Conservation (phyloP, 1,140 invertebrate species). For the Delia radicum region DNA sequence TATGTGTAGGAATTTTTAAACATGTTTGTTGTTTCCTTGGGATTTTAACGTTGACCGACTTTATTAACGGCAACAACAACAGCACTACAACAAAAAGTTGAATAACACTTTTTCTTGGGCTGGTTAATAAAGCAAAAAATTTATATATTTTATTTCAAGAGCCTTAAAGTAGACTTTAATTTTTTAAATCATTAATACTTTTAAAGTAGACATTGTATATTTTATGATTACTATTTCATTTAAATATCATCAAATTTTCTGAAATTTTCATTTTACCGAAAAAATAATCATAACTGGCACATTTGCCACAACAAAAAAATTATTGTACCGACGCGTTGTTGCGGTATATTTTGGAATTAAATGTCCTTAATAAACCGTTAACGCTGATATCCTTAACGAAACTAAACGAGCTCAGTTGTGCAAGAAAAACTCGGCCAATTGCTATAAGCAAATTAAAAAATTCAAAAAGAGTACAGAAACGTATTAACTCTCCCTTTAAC, state of each 20-base stretch:
- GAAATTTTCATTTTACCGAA: not conserved
- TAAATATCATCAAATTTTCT: too few relatives aligned
- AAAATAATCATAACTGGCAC: too few relatives aligned
- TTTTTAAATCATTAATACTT: too few relatives aligned
- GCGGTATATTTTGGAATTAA: not conserved
- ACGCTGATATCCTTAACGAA: slow-evolving; percentile 42
- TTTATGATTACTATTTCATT: not conserved
- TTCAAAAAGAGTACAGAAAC: not conserved
- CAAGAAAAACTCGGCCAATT: slow-evolving; percentile 40
- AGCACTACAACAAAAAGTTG: not conserved
- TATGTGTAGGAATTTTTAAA: too few relatives aligned
- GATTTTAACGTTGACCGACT: slow-evolving; percentile 15
- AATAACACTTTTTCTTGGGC: slow-evolving; percentile 5
- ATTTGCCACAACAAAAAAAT: not conserved
- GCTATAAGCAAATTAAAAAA: slow-evolving; percentile 10
- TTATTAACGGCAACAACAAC: not conserved
- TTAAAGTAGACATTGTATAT: not conserved
- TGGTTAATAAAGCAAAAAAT: too few relatives aligned
- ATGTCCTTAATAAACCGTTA: slow-evolving; percentile 32
- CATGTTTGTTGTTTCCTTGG: not conserved
- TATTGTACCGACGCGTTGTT: slow-evolving; percentile 6
- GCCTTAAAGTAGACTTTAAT: not conserved
- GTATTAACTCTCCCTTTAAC: not conserved
- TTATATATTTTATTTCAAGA: too few relatives aligned
- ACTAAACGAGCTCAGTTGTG: slow-evolving; percentile 35